A percentile compares a stretch with the other conserved stretches of the same genome.
Conservation (phyloP, 1,140 invertebrate species). For the Solenopsis fugax region DNA sequence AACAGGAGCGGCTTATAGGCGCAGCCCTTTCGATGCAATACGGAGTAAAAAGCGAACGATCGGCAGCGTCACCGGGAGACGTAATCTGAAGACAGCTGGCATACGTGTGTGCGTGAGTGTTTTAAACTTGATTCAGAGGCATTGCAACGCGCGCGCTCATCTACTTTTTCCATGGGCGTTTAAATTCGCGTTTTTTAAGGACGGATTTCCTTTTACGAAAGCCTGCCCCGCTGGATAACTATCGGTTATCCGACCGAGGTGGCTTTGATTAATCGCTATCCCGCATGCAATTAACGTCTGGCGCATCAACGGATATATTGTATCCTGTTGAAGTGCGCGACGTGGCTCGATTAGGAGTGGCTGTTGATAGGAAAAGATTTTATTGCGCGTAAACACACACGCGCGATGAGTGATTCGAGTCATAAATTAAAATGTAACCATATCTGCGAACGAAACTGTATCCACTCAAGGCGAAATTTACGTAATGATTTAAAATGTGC, state of each 20-base stretch:
- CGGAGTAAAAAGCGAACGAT: slow-evolving; percentile 48
- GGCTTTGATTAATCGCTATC: slow-evolving; percentile 50
- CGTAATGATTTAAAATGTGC: not conserved
- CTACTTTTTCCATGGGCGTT: slow-evolving; percentile 46
- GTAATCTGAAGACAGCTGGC: slow-evolving; percentile 32
- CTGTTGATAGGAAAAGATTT: slow-evolving; percentile 39
- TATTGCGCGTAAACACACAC: slow-evolving; percentile 25
- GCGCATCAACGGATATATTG: slow-evolving; percentile 15
- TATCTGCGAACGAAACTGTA: not conserved
- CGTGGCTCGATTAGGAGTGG: not conserved
- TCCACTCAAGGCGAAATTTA: not conserved
- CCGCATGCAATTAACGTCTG: slow-evolving; percentile 51
- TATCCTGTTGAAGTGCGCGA: slow-evolving; percentile 18
- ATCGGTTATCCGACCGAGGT: slow-evolving; percentile 11
- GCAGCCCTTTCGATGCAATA: slow-evolving; percentile 28
- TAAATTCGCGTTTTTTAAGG: slow-evolving; percentile 25
- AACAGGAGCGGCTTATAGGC: slow-evolving; percentile 19
- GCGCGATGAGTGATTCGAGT: slow-evolving; percentile 2
- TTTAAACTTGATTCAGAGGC: slow-evolving; percentile 36
- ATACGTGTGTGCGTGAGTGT: not conserved
- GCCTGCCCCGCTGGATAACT: slow-evolving; percentile 18
- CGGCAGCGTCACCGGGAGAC: slow-evolving; percentile 38
- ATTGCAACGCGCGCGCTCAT: slow-evolving; percentile 25
- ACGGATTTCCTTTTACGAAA: slow-evolving; percentile 40
- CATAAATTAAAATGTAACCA: slow-evolving; percentile 27